These are phyloP conservation scores for Tolypeutes matacus DNA, from an alignment of 2,797 vertebrate species.

Conservation along the genomic window DNA sequence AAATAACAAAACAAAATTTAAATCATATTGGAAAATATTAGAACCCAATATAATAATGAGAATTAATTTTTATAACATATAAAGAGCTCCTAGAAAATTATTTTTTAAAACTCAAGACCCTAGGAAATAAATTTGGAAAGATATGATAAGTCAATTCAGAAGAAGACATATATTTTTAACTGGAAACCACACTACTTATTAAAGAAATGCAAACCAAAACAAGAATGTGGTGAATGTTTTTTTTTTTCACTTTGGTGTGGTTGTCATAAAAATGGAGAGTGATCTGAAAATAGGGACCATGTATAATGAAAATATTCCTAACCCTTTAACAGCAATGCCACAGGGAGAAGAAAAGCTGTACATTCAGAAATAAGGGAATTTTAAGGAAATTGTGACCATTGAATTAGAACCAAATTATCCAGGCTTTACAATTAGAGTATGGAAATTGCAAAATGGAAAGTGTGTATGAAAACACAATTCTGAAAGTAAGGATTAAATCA, in stretches of 20 bases:
- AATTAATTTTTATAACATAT: constrained; percentile 5
- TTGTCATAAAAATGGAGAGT: constrained; percentile 44
- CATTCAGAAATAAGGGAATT: constrained; percentile 39
- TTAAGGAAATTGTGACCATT: constrained; percentile 30
- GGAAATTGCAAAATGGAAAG: constrained; percentile 36
- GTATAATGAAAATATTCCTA: constrained; percentile 35
- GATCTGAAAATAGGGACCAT: neutral
- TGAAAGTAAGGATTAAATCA: constrained; percentile 15
- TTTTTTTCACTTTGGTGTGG: neutral
- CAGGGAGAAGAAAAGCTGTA: neutral
- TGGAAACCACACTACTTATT: constrained; percentile 1
- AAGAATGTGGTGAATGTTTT: neutral
- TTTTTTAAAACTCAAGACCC: neutral
- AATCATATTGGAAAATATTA: constrained; percentile 19
- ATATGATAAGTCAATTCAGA: constrained; percentile 3
- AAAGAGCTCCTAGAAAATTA: constrained; percentile 22
- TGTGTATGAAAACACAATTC: constrained; percentile 1
- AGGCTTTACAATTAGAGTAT: constrained; percentile 61
- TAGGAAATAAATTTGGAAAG: constrained; percentile 50
- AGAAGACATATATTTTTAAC: constrained; percentile 10
- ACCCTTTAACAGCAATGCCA: neutral
- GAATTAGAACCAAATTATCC: constrained; percentile 22
- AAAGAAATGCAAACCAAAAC: constrained; percentile 29
- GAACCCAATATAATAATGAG: constrained; percentile 10
- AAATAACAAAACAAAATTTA: constrained; percentile 51